Base-by-base conservation (phyloP, 2,888 invertebrate genomes). In the Mycalesis mineus region DNA sequence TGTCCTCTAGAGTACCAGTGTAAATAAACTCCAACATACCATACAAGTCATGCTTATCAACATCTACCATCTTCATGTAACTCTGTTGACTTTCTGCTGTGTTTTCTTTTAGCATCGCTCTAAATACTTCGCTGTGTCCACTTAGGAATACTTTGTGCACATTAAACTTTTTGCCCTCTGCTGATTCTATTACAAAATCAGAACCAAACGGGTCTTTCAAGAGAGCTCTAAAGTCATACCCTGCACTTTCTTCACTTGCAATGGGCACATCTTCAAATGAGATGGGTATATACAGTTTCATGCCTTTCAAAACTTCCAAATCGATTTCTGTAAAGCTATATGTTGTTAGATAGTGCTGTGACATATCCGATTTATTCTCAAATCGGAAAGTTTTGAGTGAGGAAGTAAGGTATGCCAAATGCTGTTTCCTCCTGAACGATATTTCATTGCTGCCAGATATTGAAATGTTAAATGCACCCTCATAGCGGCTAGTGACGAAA, bases 21-120 rank as follows among this genome's bases (percentile, higher is more conserved):
- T 89, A 89, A 13, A 89, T 81, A 59, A 74, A 89, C 57, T 86
- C 82, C 4, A 88, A 58, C 61, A 89, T 75, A 39, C 66, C 70
- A 15, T 72, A 68, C 0, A 89, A 66, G 55, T 88, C 87, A n/a
- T 82, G 84, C 11, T 76, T 78, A 14, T 65, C 63, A 0, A 84
- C 79, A 69, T 87, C 87, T 14, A 80, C 64, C 22, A 88, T 70
- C 62, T 81, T 84, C 0, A 88, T 84, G 63, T 68, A 77, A 51
- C 74, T 78, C 52, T 81, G 86, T 63, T 81, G 79, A 58, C 82
- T 83, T 62, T 89, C 88, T 0, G 82, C 85, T 0, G 85, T 88
- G 29, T 87, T 87, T 37, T 80, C 82, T 62, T 82, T 84, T 0
- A 89, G 70, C 89, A 89, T 89, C 8, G 89, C 88, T 63, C 82